Base-by-base conservation (phyloP, 1,140 invertebrate species). In the Antheraea pernyi region DNA sequence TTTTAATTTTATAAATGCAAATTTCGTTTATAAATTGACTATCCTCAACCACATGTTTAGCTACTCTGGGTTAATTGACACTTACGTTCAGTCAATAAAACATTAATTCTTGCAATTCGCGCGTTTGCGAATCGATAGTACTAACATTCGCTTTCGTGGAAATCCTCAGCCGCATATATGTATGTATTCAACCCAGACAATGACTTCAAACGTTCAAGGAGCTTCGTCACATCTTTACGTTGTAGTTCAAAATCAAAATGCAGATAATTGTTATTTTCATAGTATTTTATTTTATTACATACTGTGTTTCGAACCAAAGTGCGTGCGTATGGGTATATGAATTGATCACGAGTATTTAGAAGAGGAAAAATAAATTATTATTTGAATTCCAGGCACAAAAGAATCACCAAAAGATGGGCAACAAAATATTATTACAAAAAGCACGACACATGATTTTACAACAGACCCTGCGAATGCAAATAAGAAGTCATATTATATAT, bases 401-500 rank as follows among this genome's bases (percentile, higher is more conserved):
- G 61, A 63, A 63, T 22, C 61, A 63, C 30, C 7, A 36, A 37
- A 63, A 10, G 37, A 37, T 61, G 19, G 7, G 30, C 39, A 5
- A 48, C 39, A 65, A n/a, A 19, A 46, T 19, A 9, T 65, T 10
- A 3, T 19, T 48, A 48, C 11, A 42, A 37, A 65, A 18, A 37
- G 6, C 4, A 65, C n/a, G 63, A 16, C 16, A 53, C 46, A 19
- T 19, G 37, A 19, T 63, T 37, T 19, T 18, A 36, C 30, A 3
- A 63, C 61, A 11, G 36, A 37, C 13, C 36, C 7, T 36, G 22
- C n/a, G 8, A 11, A 78, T 18, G 53, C 36, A 3, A 80, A 77
- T 71, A 73, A 70, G 0, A 74, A 72, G 13, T 66, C 79, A 18
- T 82, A 85, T 64, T 74, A 80, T 9, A n/a, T 85, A 60, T 83